Percentiles rank a stretch among this genome's conserved stretches.
These are phyloP conservation scores for Laodelphax striatellus DNA, from an alignment of 1,140 invertebrate species.

Conservation along the genomic window DNA sequence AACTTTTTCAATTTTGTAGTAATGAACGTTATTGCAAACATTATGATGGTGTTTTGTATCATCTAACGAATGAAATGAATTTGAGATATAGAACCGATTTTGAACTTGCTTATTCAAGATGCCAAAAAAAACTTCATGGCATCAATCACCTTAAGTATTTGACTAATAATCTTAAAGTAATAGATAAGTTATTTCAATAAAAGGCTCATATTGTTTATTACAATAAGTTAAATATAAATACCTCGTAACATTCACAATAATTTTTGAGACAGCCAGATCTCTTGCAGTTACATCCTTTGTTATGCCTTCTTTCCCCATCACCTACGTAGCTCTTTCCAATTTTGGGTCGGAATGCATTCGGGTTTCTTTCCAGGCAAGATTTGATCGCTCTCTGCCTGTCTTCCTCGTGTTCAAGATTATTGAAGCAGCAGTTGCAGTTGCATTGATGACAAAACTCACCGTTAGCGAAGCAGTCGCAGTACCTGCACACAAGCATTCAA, in stretches of 20 bases:
- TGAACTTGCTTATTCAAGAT: no score
- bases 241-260: constrained; percentile 99
- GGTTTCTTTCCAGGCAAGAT: constrained; percentile 87
- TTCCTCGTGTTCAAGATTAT: constrained; percentile 93
- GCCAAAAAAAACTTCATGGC: no score
- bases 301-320: constrained; percentile 70
- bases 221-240: constrained; percentile 28
- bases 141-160: no score
- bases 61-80: no score
- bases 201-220: neutral
- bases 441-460: constrained; percentile 98
- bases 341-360: constrained; percentile 93
- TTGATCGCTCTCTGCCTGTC: constrained; percentile 88
- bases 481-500: constrained; percentile 39
- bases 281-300: constrained; percentile 99
- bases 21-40: no score
- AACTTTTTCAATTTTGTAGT: no score
- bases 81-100: no score
- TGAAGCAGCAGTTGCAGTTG: constrained; percentile 96
- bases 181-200: no score
- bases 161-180: neutral
- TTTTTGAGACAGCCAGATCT: constrained; percentile 97
- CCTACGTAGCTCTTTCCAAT: constrained; percentile 75
- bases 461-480: constrained; percentile 99
- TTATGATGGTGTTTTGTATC: no score